These are phyloP conservation scores for Distichodus sexfasciatus DNA, from an alignment of 2,797 vertebrate species.

Conservation along the genomic window DNA sequence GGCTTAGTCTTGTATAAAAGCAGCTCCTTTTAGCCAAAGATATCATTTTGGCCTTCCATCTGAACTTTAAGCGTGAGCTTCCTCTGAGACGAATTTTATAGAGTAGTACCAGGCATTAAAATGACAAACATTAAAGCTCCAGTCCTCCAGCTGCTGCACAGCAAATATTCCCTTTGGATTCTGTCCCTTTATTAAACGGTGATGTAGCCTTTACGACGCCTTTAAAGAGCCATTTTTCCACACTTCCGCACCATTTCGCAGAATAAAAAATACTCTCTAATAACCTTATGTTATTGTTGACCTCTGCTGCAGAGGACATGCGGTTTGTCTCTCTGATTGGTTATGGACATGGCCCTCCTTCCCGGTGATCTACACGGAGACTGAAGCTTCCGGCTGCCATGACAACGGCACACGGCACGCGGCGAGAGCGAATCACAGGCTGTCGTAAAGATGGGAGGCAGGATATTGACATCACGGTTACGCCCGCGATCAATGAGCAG, in stretches of 20 bases:
- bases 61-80: too few relatives aligned
- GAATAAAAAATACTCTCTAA: background rate
- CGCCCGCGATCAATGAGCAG: slow-evolving; percentile 5
- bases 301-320: slow-evolving; percentile 12
- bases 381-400: slow-evolving; percentile 36
- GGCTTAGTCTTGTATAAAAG: too few relatives aligned
- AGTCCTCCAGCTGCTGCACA: too few relatives aligned
- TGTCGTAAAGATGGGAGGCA: slow-evolving; percentile 12
- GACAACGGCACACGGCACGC: slow-evolving; percentile 16
- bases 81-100: too few relatives aligned
- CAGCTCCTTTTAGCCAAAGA: too few relatives aligned
- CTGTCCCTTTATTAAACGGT: background rate
- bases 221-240: too few relatives aligned
- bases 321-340: slow-evolving; percentile 20
- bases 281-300: background rate
- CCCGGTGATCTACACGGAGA: slow-evolving; percentile 18
- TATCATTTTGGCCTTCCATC: too few relatives aligned
- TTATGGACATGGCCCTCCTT: slow-evolving; percentile 20
- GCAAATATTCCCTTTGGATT: too few relatives aligned
- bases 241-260: too few relatives aligned
- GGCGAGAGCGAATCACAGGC: slow-evolving; percentile 17
- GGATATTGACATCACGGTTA: slow-evolving; percentile 13
- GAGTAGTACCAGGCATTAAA: too few relatives aligned
- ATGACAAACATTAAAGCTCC: too few relatives aligned
- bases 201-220: too few relatives aligned